Base-by-base conservation (phyloP, 1,140 invertebrate genomes). In the Megalopta genalis region DNA sequence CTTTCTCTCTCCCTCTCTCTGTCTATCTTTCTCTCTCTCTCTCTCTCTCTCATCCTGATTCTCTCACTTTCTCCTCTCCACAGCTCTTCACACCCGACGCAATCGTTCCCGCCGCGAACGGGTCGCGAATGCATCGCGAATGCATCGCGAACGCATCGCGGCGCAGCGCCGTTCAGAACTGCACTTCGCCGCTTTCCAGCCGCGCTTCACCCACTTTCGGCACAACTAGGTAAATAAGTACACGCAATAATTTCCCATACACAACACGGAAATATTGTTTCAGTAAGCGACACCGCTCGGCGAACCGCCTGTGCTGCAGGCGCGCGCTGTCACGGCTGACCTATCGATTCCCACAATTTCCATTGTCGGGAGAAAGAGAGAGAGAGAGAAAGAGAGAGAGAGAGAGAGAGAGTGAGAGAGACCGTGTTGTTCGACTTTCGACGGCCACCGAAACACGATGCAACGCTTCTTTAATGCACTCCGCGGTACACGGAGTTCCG, bases 221-320 rank as follows among this genome's bases (percentile, higher is more conserved):
- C 39, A n/a, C n/a, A 18, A 16, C 23, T 23, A 12, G 49, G 16
- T 52, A 52, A 52, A 52, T 52, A 52, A 52, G 16, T 18, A 52
- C n/a, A n/a, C 49, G 60, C 9, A 21, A 59, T 42, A 52, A n/a
- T 73, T 49, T 64, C 60, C 42, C 25, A 32, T 37, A 32, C 66
- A 75, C 66, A 75, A 75, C 27, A 23, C 32, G 18, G 7, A 23
- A n/a, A 73, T 63, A 52, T 64, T 73, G 42, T 62, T 73, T 23
- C 27, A 39, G 18, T 52, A 52, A 73, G 63, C 52, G 42, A n/a
- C 23, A 21, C 23, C 59, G 16, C 23, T 37, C 8, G 37, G n/a
- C 8, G 16, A 52, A 52, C n/a, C n/a, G n/a, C n/a, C n/a, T n/a
- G n/a, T n/a, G 49, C 49, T 52, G 49, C 16, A 16, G 1, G 21